Conservation (phyloP, 2,113 vertebrate species). For the Ursus arctos region DNA sequence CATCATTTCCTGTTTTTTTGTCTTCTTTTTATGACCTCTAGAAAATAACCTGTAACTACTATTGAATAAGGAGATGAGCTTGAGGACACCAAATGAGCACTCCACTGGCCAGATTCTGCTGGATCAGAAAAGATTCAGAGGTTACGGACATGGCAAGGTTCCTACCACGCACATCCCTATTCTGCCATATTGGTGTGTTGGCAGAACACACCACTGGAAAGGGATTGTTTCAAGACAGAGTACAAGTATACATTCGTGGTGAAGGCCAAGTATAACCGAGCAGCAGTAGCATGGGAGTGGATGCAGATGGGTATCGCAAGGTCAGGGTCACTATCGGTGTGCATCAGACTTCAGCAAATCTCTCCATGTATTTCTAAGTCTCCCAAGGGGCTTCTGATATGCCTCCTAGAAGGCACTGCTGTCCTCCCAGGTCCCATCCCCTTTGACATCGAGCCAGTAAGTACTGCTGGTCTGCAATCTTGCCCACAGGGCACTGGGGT, state of each 20-base stretch:
- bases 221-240: not conserved
- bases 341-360: not conserved
- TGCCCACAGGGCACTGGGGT: not conserved
- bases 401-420: not conserved
- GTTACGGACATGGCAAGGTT: not conserved
- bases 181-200: not conserved
- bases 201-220: not conserved
- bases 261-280: not conserved
- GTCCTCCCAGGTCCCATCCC: not conserved
- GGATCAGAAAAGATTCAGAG: not conserved
- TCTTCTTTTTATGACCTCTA: not conserved
- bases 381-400: not conserved
- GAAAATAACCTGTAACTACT: not conserved
- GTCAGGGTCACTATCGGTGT: not conserved
- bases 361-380: not conserved
- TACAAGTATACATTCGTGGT: not conserved
- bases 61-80: not conserved
- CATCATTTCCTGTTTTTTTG: slow-evolving; percentile 42
- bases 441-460: not conserved
- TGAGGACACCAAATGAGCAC: not conserved
- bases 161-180: not conserved
- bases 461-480: not conserved
- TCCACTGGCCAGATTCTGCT: not conserved
- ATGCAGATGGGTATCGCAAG: not conserved
- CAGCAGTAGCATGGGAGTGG: not conserved